Evolutionary conservation across 2,888 invertebrate genomes (phyloP).

Genomic region (Lucinisca nassula): DNA sequence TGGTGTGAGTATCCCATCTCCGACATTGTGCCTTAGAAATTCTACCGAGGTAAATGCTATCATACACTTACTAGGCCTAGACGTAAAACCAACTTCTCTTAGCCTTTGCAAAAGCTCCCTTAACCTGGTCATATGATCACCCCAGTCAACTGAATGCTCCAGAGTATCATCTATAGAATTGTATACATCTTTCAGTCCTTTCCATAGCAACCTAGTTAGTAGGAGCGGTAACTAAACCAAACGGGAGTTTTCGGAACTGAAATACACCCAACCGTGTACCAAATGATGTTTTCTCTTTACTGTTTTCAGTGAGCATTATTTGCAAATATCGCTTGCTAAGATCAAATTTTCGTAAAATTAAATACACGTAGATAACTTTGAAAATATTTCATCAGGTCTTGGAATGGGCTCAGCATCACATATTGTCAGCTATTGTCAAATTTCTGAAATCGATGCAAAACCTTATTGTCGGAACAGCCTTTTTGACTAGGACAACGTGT

Average conservation of each 20-base stretch:
- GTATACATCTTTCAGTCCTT: background rate
- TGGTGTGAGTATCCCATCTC: too few species aligned
- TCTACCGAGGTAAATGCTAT: background rate
- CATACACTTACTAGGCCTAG: constrained; percentile 3
- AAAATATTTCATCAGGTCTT: constrained; percentile 46
- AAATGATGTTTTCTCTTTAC: constrained; percentile 40
- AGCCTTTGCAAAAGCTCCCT: background rate
- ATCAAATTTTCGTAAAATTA: constrained; percentile 52
- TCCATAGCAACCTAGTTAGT: constrained; percentile 12
- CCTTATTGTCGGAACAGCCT: constrained; percentile 44
- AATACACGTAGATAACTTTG: constrained; percentile 12
- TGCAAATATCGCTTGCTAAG: constrained; percentile 59
- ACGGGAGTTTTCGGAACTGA: constrained; percentile 26
- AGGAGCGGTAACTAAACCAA: constrained; percentile 30
- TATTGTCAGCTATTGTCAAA: constrained; percentile 47
- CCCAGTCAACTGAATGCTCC: background rate
- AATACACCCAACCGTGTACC: background rate
- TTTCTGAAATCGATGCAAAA: constrained; percentile 58
- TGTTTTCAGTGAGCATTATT: constrained; percentile 17
- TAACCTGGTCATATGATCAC: background rate
- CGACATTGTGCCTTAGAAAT: too few species aligned
- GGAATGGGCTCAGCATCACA: constrained; percentile 62
- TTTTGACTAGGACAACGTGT: constrained; percentile 49
- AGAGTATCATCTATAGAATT: background rate
- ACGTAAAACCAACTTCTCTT: background rate